Evolutionary conservation across 2,888 invertebrate species (phyloP).

Genomic region (Atherix ibis): DNA sequence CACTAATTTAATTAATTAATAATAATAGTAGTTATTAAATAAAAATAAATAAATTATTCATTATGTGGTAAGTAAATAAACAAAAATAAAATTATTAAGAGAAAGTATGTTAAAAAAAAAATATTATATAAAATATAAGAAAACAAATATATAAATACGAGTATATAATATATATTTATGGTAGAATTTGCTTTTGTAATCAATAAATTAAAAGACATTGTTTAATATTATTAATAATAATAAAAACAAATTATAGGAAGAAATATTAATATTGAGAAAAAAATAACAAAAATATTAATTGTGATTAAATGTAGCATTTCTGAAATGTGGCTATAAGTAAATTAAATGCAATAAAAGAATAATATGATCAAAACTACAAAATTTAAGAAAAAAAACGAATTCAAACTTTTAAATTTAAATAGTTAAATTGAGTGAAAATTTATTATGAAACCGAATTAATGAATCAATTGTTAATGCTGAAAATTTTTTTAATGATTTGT

Average conservation of each 20-base stretch:
- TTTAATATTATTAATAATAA: background rate
- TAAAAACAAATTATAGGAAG: background rate
- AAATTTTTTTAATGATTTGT: too few species aligned
- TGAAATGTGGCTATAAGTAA: slow-evolving; percentile 7
- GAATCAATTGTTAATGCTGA: too few species aligned
- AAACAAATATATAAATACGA: background rate
- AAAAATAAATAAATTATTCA: background rate
- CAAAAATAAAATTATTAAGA: background rate
- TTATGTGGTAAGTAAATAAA: background rate
- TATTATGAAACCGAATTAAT: too few species aligned
- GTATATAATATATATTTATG: background rate
- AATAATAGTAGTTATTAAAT: background rate
- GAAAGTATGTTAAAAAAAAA: background rate
- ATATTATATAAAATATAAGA: background rate
- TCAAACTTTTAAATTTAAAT: background rate
- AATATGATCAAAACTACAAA: background rate
- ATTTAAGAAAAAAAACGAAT: background rate
- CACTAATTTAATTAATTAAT: background rate
- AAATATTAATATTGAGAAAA: background rate
- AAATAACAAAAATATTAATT: slow-evolving; percentile 7
- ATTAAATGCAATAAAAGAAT: background rate
- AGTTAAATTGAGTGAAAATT: too few species aligned
- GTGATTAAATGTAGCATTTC: slow-evolving; percentile 9
- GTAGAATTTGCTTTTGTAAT: slow-evolving; percentile 5
- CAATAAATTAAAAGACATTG: too few species aligned